Conservation (phyloP, 2,797 vertebrate species). For the Artibeus lituratus region DNA sequence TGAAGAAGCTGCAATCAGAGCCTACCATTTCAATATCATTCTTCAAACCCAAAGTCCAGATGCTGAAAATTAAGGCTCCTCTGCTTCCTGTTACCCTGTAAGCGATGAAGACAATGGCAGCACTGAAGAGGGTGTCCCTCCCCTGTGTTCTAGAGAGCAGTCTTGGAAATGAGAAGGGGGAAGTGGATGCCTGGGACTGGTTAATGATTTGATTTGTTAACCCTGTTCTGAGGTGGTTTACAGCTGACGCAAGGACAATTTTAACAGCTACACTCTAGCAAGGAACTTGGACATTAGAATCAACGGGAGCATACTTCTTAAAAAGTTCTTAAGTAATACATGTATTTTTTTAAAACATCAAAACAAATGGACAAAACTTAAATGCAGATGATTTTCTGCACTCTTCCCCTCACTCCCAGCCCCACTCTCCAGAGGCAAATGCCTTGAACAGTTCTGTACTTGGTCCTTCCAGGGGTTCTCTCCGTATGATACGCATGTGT, state of each 20-base stretch:
- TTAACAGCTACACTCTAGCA: not conserved
- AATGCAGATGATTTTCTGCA: not conserved
- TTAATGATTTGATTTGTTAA: not conserved
- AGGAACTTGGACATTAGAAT: not conserved
- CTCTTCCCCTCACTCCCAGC: not conserved
- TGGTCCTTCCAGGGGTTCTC: not conserved
- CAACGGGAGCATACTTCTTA: not conserved
- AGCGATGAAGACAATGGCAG: not conserved
- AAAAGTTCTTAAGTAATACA: not conserved
- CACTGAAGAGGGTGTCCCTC: not conserved
- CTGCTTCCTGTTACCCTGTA: not conserved
- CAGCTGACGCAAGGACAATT: not conserved
- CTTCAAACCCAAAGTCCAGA: not conserved
- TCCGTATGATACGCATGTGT: not conserved
- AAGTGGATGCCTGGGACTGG: not conserved
- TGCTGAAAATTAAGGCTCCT: constrained; percentile 19
- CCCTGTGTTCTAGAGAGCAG: not conserved
- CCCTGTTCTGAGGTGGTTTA: not conserved
- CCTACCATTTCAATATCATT: constrained; percentile 15
- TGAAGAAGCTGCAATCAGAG: constrained; percentile 53
- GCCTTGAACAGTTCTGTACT: not conserved
- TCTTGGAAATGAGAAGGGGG: not conserved
- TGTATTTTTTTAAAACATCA: not conserved
- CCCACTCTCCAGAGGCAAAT: not conserved
- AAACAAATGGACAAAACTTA: not conserved